These are phyloP conservation scores for Luperina testacea DNA, from an alignment of 2,888 invertebrate species.

Conservation along the genomic window DNA sequence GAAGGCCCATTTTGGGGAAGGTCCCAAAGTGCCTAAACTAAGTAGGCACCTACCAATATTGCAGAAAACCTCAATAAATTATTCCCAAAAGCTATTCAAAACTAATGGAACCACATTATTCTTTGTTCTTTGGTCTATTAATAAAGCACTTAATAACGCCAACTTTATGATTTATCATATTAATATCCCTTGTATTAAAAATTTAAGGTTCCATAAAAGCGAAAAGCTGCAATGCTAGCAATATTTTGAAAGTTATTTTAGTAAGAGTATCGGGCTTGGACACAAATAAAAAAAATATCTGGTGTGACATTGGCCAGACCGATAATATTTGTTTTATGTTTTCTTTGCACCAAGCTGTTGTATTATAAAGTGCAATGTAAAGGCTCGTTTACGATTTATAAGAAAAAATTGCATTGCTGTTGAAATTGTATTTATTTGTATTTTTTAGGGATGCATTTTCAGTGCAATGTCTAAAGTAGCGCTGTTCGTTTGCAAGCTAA, in stretches of 20 bases:
- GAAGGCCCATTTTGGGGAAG: constrained; percentile 5
- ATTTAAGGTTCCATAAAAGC: constrained; percentile 6
- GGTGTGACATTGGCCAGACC: constrained; percentile 25
- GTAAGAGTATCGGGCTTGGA: background rate
- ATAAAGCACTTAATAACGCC: constrained; percentile 41
- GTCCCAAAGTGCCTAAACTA: constrained; percentile 13
- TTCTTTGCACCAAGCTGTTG: constrained; percentile 41
- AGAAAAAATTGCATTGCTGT: background rate
- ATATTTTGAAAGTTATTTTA: constrained; percentile 45
- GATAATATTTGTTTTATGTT: constrained; percentile 54
- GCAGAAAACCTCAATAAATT: constrained; percentile 48
- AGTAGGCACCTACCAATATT: constrained; percentile 25
- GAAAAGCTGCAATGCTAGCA: constrained; percentile 28
- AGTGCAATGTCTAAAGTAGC: background rate
- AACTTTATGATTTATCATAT: constrained; percentile 41
- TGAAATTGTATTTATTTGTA: background rate
- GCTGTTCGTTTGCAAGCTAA: background rate
- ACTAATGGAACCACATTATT: constrained; percentile 43
- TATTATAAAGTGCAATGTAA: constrained; percentile 50
- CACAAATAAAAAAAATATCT: constrained; percentile 32
- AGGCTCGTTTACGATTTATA: constrained; percentile 4
- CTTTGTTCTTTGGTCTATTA: constrained; percentile 40
- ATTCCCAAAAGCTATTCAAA: constrained; percentile 37
- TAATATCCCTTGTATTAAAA: constrained; percentile 28
- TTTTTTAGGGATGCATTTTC: background rate